Percentiles rank a stretch among this genome's conserved stretches.
Conservation (phyloP, 2,113 vertebrate species). For the Ctenomys sociabilis region DNA sequence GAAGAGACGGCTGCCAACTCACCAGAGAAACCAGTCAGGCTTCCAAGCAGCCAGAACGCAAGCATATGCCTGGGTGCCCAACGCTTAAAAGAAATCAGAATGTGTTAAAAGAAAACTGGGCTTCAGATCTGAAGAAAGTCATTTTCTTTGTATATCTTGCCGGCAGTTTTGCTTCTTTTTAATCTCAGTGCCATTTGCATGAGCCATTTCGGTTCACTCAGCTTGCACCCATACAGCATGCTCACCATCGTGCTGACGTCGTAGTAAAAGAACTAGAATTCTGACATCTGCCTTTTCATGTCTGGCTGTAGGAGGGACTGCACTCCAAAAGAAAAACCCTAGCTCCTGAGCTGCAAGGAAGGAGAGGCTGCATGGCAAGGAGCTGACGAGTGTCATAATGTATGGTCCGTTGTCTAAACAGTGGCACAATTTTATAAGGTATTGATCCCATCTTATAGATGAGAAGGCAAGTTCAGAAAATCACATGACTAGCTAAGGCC, state of each 20-base stretch:
- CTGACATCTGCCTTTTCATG: slow-evolving; percentile 1
- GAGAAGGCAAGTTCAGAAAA: neutral
- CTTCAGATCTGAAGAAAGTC: slow-evolving; percentile 76
- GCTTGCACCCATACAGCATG: slow-evolving; percentile 48
- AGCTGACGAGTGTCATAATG: neutral
- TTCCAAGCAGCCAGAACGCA: slow-evolving; percentile 67
- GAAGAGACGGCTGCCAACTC: slow-evolving; percentile 68
- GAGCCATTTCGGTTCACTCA: slow-evolving; percentile 70
- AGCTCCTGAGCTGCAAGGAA: slow-evolving; percentile 10
- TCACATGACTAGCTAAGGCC: neutral
- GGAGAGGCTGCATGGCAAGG: slow-evolving; percentile 21
- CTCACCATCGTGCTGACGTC: slow-evolving; percentile 56
- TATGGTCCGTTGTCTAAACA: neutral
- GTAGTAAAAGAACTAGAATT: slow-evolving; percentile 38
- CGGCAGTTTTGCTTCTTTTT: slow-evolving; percentile 66
- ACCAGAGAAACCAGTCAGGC: slow-evolving; percentile 70
- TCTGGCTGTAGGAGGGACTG: slow-evolving; percentile 5
- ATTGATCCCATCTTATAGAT: slow-evolving; percentile 45
- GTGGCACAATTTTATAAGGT: neutral
- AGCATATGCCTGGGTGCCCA: slow-evolving; percentile 59
- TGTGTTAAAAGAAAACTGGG: slow-evolving; percentile 73
- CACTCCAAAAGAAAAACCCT: neutral
- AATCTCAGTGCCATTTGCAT: slow-evolving; percentile 67
- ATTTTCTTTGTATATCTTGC: slow-evolving; percentile 75
- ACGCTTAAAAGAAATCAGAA: slow-evolving; percentile 73